A percentile compares a stretch with the other conserved stretches of the same genome.
Conservation (phyloP, 2,113 vertebrate species). For the Gnathonemus longibarbis region DNA sequence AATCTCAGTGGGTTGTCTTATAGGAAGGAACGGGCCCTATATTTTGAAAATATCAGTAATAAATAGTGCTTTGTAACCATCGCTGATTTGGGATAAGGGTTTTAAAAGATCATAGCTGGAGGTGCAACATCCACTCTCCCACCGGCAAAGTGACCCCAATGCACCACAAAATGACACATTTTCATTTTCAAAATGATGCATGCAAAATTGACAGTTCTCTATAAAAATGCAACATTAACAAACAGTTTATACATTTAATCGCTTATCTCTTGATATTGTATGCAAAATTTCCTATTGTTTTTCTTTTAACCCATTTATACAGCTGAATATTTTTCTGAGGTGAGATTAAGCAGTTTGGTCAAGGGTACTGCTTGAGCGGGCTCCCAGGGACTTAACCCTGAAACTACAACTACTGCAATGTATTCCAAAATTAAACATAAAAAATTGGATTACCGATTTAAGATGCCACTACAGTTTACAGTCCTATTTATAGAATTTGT, state of each 20-base stretch:
- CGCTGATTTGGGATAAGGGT: background rate
- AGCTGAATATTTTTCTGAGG: background rate
- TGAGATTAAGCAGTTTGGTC: background rate
- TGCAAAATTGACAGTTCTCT: background rate
- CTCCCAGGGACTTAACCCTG: background rate
- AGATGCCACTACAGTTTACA: background rate
- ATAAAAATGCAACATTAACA: background rate
- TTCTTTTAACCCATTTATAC: background rate
- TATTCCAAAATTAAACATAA: background rate
- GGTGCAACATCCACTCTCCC: background rate
- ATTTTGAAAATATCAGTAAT: background rate
- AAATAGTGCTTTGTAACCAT: background rate
- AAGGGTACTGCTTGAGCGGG: background rate
- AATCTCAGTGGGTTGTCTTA: background rate
- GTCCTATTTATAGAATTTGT: background rate
- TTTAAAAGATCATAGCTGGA: background rate
- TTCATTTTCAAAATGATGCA: background rate
- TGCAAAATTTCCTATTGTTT: background rate
- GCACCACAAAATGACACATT: background rate
- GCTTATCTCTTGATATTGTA: background rate
- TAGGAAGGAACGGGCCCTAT: background rate
- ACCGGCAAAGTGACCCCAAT: background rate
- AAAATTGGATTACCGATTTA: background rate
- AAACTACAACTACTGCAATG: background rate
- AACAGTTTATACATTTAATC: background rate